Percentiles rank a stretch among this genome's conserved stretches.
Evolutionary conservation across 2,113 vertebrate species (phyloP).

Genomic region (Ctenomys sociabilis): DNA sequence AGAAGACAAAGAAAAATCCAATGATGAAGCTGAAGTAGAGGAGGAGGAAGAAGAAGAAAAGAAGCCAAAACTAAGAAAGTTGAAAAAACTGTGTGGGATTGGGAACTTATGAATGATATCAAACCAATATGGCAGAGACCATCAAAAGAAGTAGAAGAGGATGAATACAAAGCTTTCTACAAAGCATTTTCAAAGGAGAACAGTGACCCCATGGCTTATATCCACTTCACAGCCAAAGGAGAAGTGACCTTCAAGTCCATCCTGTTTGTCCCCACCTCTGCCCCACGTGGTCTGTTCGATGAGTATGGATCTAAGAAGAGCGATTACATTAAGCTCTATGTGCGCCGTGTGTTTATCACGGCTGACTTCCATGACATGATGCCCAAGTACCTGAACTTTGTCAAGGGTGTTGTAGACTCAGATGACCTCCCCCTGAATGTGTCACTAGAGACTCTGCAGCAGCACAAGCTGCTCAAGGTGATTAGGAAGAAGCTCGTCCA

Average conservation of each 20-base stretch:
- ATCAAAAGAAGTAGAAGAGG: constrained; percentile 97
- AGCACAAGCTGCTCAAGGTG: constrained; percentile 98
- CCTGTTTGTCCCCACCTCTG: constrained; percentile 95
- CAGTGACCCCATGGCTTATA: constrained; percentile 94
- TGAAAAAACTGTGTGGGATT: constrained; percentile 99
- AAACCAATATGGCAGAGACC: constrained; percentile 99
- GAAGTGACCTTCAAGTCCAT: constrained; percentile 99
- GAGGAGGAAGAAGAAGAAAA: constrained; percentile 97
- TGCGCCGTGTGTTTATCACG: constrained; percentile 98
- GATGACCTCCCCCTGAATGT: constrained; percentile 99
- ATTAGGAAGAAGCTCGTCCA: constrained; percentile 99
- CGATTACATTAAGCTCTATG: constrained; percentile 98
- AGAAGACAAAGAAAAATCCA: constrained; percentile 89
- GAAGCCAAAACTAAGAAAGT: constrained; percentile 99
- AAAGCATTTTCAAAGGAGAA: constrained; percentile 98
- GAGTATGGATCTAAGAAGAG: constrained; percentile 99
- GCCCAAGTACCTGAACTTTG: constrained; percentile 98
- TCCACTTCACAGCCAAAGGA: constrained; percentile 98
- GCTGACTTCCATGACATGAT: constrained; percentile 99
- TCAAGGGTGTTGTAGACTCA: constrained; percentile 99
- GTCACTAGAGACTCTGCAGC: constrained; percentile 98
- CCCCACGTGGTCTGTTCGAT: constrained; percentile 97
- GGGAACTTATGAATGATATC: constrained; percentile 99
- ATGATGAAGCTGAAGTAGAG: constrained; percentile 94
- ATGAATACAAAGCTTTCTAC: constrained; percentile 99